These are phyloP conservation scores for Puntigrus tetrazona DNA, from an alignment of 2,113 vertebrate genomes.

Conservation along the genomic window DNA sequence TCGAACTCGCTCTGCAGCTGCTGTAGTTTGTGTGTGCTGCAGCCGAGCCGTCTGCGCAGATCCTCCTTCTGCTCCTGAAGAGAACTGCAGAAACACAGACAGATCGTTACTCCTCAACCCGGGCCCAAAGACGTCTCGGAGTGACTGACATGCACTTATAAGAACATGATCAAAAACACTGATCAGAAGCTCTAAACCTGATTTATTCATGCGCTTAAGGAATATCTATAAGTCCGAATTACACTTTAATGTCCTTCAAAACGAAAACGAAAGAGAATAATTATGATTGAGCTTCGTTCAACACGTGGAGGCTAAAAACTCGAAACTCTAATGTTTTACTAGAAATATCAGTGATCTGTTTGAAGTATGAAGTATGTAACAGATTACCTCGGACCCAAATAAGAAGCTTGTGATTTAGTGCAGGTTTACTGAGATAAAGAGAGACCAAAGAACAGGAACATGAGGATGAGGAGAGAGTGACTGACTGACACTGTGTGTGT, in stretches of 20 bases:
- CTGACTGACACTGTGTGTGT: not conserved
- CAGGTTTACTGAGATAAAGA: constrained; percentile 46
- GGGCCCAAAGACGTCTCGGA: not conserved
- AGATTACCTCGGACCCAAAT: not conserved
- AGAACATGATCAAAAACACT: not conserved
- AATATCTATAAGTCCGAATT: not conserved
- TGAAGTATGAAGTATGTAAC: not conserved
- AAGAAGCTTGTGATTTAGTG: not conserved
- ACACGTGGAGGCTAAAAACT: not conserved
- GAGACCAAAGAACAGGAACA: constrained; percentile 46
- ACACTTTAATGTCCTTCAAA: not conserved
- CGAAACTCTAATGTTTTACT: not conserved
- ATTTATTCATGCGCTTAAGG: not conserved
- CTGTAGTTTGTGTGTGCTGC: constrained; percentile 93
- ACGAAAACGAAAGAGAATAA: not conserved
- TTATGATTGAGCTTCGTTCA: not conserved
- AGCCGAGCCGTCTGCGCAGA: constrained; percentile 91
- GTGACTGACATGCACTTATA: not conserved
- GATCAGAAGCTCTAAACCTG: not conserved
- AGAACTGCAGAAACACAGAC: constrained; percentile 73
- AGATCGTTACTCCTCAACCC: not conserved
- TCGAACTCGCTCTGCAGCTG: constrained; percentile 93
- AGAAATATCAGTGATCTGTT: not conserved
- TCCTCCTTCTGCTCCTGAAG: constrained; percentile 96
- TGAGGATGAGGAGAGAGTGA: constrained; percentile 34